Evolutionary conservation across 2,113 vertebrate genomes (phyloP).

Genomic region (Conger conger): DNA sequence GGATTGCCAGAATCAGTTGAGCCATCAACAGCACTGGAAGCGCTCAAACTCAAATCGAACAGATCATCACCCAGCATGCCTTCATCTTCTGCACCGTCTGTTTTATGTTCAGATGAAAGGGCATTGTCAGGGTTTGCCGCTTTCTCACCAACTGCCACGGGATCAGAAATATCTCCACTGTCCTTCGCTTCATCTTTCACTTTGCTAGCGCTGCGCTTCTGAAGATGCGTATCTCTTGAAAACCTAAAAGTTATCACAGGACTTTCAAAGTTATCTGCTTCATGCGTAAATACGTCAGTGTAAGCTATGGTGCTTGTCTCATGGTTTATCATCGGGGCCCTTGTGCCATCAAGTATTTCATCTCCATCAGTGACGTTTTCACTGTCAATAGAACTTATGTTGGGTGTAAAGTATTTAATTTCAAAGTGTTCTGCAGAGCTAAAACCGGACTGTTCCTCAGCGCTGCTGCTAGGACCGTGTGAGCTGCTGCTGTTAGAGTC

Average conservation of each 20-base stretch:
- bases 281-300: not conserved
- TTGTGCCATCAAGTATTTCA: not conserved
- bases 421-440: not conserved
- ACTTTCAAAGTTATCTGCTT: not conserved
- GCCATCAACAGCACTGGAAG: not conserved
- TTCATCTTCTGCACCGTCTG: not conserved
- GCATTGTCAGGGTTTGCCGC: not conserved
- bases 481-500: not conserved
- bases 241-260: not conserved
- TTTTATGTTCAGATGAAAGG: not conserved
- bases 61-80: conserved; percentile 23
- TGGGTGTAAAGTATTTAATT: not conserved
- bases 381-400: not conserved
- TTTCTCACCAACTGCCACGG: not conserved
- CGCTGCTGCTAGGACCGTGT: not conserved
- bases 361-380: not conserved
- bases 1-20: conserved; percentile 5
- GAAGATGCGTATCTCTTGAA: not conserved
- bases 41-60: conserved; percentile 8
- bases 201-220: not conserved
- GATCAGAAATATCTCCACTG: not conserved
- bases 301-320: not conserved
- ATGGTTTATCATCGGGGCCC: not conserved
- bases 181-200: not conserved
- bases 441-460: conserved; percentile 1